Evolutionary conservation across 2,888 invertebrate genomes (phyloP), one percentile per base, ranked within the genome.

Genomic region (Lepidochitona cinerea): DNA sequence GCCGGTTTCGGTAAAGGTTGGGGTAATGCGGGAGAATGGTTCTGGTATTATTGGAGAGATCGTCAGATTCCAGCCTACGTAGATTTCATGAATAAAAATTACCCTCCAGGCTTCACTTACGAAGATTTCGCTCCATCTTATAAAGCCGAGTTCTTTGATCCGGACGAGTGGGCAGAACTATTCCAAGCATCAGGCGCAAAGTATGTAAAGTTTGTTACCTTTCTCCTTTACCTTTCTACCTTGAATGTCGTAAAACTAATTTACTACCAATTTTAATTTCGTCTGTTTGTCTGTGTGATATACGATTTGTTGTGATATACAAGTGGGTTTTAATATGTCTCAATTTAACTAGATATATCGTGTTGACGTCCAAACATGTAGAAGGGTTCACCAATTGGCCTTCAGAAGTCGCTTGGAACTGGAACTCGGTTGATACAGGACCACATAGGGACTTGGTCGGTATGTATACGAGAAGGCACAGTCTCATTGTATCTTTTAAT

Each of bases 91-190:
- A 90, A 93, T 37, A 92, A 94, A 49, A 96, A 96, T 86, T 97
- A 96, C 89, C 94, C 94, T 70, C 96, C 96, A 1, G 93, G 92
- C 66, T 97, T 96, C 86, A 94, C 95, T 0, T 98, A 98, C 90
- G 96, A 96, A 87, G 96, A 97, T 73, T 98, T 98, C 91, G 97
- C 94, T 0, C 93, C 93, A 32, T 37, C 95, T 85, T 97, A 98
- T 84, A 96, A 94, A 49, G 82, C 96, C 0, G 96, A 97, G 89
- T 95, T 97, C 85, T 98, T 95, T 86, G 93, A 97, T 88, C 94
- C 97, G 0, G 91, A 93, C 0, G 92, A 94, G 84, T 98, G 97
- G 96, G 96, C 95, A 0, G 91, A 94, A 71, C 91, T 97, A 9
- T 95, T 98, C 83, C 89, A 93, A 68, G 93, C 94, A 75, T 94